Evolutionary conservation across 2,888 invertebrate genomes (phyloP).

Genomic region (Pyrgus malvae): DNA sequence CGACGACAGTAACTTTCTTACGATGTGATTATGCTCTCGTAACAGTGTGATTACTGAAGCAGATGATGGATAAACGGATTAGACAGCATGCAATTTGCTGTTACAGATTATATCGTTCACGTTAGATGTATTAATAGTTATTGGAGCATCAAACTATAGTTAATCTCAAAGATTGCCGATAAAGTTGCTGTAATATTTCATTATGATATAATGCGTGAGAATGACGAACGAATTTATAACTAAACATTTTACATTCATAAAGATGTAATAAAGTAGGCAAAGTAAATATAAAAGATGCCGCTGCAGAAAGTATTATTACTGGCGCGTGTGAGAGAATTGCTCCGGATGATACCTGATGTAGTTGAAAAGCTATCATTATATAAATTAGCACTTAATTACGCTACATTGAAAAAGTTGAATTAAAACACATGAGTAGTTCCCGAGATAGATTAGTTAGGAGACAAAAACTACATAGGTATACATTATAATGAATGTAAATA

Average conservation of each 20-base stretch:
- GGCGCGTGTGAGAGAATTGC: not conserved
- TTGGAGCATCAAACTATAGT: not conserved
- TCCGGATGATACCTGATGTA: slow-evolving; percentile 4
- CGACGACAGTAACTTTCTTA: slow-evolving; percentile 22
- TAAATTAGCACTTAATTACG: not conserved
- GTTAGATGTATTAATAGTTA: not conserved
- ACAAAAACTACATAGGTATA: no score
- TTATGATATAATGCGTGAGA: no score
- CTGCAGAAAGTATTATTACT: slow-evolving; percentile 8
- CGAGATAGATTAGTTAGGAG: no score
- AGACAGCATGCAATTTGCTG: slow-evolving; percentile 11
- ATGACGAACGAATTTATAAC: no score
- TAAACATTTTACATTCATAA: no score
- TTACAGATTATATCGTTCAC: not conserved
- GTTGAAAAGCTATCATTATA: slow-evolving; percentile 8
- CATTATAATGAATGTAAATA: no score
- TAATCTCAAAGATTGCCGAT: not conserved
- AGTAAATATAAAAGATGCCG: not conserved
- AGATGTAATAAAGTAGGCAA: not conserved
- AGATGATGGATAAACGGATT: slow-evolving; percentile 4
- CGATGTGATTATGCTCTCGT: slow-evolving; percentile 4
- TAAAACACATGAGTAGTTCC: not conserved
- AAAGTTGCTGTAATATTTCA: no score
- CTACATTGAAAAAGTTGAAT: not conserved
- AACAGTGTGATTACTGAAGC: slow-evolving; percentile 7